These are phyloP conservation scores for Phaethon lepturus DNA, from an alignment of 2,113 vertebrate genomes.

Conservation along the genomic window DNA sequence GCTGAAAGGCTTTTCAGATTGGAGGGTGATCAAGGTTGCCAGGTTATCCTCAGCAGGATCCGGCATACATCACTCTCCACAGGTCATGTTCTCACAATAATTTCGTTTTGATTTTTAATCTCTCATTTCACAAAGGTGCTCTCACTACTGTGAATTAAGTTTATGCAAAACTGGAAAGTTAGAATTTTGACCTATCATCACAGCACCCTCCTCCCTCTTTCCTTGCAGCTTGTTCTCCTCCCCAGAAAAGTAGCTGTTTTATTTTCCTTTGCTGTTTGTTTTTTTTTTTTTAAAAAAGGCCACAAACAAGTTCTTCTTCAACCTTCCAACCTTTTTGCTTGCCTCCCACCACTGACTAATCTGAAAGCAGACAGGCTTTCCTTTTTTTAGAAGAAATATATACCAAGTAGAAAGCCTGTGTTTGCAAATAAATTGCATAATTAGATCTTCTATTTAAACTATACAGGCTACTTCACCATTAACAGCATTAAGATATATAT, in stretches of 20 bases:
- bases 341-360: not conserved
- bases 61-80: not conserved
- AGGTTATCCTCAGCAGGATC: slow-evolving; percentile 23
- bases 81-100: not conserved
- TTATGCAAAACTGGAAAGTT: not conserved
- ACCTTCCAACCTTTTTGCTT: not conserved
- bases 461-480: not conserved
- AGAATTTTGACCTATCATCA: not conserved
- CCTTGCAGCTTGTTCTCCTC: not conserved
- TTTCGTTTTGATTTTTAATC: not conserved
- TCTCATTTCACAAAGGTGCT: not conserved
- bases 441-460: not conserved
- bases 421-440: not conserved
- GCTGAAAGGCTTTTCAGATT: not conserved
- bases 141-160: not conserved
- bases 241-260: not conserved
- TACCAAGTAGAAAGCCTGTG: not conserved
- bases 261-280: not conserved
- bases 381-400: not conserved
- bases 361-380: not conserved
- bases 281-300: not conserved
- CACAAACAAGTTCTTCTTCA: not conserved
- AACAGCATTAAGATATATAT: not conserved
- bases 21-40: slow-evolving; percentile 34
- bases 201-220: not conserved